Conservation (phyloP, 2,888 invertebrate species). For the Scaptomyza caliginosa region DNA sequence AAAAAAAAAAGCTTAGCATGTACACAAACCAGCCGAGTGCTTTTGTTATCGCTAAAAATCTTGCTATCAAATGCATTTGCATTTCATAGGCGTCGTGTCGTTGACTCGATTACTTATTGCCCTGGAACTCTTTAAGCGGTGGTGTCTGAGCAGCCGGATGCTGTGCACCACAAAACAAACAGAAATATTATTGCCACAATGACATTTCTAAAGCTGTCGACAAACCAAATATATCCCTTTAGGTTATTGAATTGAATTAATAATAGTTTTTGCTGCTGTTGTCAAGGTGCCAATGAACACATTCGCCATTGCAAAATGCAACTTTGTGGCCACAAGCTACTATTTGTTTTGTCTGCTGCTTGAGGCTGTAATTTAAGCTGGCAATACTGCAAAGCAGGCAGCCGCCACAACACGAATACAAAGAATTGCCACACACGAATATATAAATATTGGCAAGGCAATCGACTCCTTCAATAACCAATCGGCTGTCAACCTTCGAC, state of each 20-base stretch:
- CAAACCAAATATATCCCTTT: not conserved
- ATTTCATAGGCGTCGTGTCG: constrained; percentile 1
- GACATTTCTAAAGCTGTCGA: no score
- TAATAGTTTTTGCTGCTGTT: constrained; percentile 11
- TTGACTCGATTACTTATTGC: not conserved
- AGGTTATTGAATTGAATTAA: not conserved
- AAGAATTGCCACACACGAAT: constrained; percentile 20
- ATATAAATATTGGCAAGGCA: not conserved
- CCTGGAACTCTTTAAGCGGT: not conserved
- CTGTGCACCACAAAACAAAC: constrained; percentile 23
- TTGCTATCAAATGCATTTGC: not conserved
- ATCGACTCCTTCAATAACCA: not conserved
- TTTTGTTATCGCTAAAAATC: not conserved
- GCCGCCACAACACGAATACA: constrained; percentile 27
- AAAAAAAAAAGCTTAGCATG: constrained; percentile 33
- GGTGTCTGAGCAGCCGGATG: constrained; percentile 14
- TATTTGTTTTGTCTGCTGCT: constrained; percentile 6
- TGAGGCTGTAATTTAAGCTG: constrained; percentile 53
- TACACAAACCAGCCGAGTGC: constrained; percentile 18
- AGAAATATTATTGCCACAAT: not conserved
- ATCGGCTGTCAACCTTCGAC: not conserved
- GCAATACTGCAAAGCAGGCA: constrained; percentile 1
- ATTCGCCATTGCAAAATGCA: constrained; percentile 11
- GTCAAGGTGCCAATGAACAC: constrained; percentile 26
- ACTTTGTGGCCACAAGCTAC: constrained; percentile 12